These are phyloP conservation scores for Capitulum mitella DNA, from an alignment of 2,888 invertebrate species.

Conservation along the genomic window DNA sequence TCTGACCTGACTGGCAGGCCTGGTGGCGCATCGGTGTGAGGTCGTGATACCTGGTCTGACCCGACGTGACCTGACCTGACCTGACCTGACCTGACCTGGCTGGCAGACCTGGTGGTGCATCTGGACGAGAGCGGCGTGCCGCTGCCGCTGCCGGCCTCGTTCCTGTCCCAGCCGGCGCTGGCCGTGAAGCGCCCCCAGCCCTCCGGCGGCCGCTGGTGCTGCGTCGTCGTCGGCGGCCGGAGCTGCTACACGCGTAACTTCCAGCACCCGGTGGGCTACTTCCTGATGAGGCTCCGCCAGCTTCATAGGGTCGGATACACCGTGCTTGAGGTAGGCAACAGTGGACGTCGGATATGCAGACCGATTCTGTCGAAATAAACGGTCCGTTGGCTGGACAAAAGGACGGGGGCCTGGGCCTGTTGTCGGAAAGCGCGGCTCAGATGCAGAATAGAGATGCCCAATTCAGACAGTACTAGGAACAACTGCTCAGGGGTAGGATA, in stretches of 20 bases:
- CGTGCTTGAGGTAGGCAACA: conserved; percentile 42
- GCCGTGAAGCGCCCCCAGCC: conserved; percentile 29
- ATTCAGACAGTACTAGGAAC: too few relatives aligned
- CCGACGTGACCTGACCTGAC: background rate
- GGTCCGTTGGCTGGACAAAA: too few relatives aligned
- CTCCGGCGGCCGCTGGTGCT: conserved; percentile 29
- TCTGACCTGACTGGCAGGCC: too few relatives aligned
- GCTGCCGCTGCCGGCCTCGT: conserved; percentile 43
- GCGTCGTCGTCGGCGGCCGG: conserved; percentile 49
- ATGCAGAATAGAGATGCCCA: too few relatives aligned
- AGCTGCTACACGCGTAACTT: conserved; percentile 54
- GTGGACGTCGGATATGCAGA: too few relatives aligned
- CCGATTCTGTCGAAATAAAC: too few relatives aligned
- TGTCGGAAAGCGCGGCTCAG: too few relatives aligned
- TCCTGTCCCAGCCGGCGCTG: conserved; percentile 41
- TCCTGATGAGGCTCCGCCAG: conserved; percentile 57
- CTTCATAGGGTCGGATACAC: conserved; percentile 50
- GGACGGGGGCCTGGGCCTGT: too few relatives aligned
- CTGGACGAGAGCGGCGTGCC: conserved; percentile 49
- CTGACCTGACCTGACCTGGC: background rate
- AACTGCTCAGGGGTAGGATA: too few relatives aligned
- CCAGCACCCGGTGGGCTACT: conserved; percentile 51
- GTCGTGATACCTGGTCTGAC: background rate
- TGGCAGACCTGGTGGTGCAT: conserved; percentile 25
- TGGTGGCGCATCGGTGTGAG: too few relatives aligned